Evolutionary conservation across 1,140 invertebrate species (phyloP), one percentile per base, ranked within the genome.

Genomic region (Platorchestia sp.): DNA sequence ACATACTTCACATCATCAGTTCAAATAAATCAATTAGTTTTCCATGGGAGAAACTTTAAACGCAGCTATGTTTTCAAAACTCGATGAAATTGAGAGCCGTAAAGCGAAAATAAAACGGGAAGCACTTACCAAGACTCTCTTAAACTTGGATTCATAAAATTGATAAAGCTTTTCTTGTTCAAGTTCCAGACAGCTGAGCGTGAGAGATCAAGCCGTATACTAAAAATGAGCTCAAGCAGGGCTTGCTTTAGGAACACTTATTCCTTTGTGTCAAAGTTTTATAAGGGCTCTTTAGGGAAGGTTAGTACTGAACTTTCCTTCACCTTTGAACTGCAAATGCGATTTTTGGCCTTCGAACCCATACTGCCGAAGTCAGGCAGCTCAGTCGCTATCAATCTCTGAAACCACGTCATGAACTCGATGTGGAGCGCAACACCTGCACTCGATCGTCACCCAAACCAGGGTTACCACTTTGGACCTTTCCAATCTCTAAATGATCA

Each of bases 201-300:
- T 75, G 59, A 75, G 59, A 10, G 14, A 3, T 75, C 36, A 10
- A 75, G 59, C 59, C 14, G n/a, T n/a, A 22, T 36, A 3, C 59
- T 75, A 75, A 75, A 75, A 75, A 75, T 75, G 36, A 75, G 27
- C 14, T 75, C 59, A 22, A 75, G 3, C 59, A 75, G 59, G 36
- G 59, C 27, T 75, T 75, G 27, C 59, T 75, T 75, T 36, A 27
- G 36, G 59, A 89, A 43, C 87, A 42, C 41, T 42, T 27, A 42
- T 89, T 89, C 87, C 27, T 89, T 89, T 89, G 87, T 89, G n/a
- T 44, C 41, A 89, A 42, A 41, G 87, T 89, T 89, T 89, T 89
- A 89, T 89, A 42, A 41, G 41, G 1, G 87, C n/a, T 89, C 87
- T 89, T 89, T 41, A 89, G 3, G 41, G 43, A 41, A 41, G 6